Conservation (phyloP, 2,113 vertebrate species). For the Oreochromis tanganicae region DNA sequence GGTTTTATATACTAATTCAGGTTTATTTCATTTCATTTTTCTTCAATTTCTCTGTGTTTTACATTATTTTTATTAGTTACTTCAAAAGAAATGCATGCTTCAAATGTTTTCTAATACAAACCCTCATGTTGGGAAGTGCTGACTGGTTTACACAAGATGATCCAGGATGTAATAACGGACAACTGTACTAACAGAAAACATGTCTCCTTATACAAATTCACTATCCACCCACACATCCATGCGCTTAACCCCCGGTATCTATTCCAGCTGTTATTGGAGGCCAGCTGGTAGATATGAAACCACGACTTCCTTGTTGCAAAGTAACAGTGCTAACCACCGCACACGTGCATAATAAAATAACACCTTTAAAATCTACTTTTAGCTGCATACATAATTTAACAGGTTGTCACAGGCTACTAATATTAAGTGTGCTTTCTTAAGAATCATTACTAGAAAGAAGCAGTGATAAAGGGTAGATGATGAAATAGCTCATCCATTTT, state of each 20-base stretch:
- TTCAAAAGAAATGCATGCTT: neutral
- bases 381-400: neutral
- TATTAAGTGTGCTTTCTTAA: neutral
- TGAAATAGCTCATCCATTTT: neutral
- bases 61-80: neutral
- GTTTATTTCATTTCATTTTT: neutral
- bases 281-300: neutral
- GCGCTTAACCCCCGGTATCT: rapidly evolving
- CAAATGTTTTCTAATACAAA: neutral
- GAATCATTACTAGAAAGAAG: neutral
- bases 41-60: neutral
- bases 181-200: neutral
- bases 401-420: neutral
- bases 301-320: neutral
- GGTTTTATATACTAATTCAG: neutral
- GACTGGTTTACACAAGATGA: neutral
- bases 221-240: neutral
- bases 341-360: neutral
- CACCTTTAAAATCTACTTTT: neutral
- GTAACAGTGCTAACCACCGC: rapidly evolving
- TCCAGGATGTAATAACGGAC: neutral
- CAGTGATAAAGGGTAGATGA: neutral
- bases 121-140: neutral
- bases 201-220: neutral
- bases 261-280: neutral